Evolutionary conservation across 2,797 vertebrate genomes (phyloP), one percentile per base, ranked within the genome.

Genomic region (Lacerta bilineata): DNA sequence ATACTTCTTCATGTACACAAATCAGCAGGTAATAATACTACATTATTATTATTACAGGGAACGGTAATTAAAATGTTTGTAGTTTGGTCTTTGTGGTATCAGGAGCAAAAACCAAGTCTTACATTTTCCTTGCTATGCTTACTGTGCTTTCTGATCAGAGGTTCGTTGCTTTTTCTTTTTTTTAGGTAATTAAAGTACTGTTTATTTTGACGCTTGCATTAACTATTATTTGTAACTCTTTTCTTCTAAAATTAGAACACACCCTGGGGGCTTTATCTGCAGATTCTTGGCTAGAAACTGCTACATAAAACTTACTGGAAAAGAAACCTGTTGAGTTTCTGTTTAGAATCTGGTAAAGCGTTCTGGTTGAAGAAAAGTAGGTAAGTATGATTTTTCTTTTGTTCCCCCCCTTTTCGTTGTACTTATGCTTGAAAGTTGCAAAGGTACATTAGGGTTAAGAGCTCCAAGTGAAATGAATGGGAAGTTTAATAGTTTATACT

Each of bases 371-470:
- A 75, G 43, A 80, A 77, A 91, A 94, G 8, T 43, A 88, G 95
- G 96, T 97, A 93, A 97, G 96, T 97, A 83, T 93, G 94, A 86
- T 55, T 55, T 92, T 80, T 27, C 17, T 84, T 89, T 89, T 84
- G 50, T 90, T 55, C 85, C 85, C 29, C 77, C 79, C 79, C 64
- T 29, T 89, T 89, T 81, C 79, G n/a, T 88, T 86, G 5, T 84
- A 59, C 3, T 8, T 75, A 11, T 81, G 87, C 72, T 39, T 41
- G 25, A 66, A 33, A 15, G 9, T 74, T 80, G 6, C n/a, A 76
- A 36, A 27, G 29, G 25, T n/a, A 43, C 23, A 55, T 41, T 17
- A 13, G 39, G 46, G 59, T 55, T 84, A n/a, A 77, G 33, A 7
- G 72, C 17, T 10, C 33, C 36, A 43, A 66, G 8, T 80, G 78